Evolutionary conservation across 2,888 invertebrate species (phyloP), one percentile per base, ranked within the genome.

Genomic region (Meganola albula): DNA sequence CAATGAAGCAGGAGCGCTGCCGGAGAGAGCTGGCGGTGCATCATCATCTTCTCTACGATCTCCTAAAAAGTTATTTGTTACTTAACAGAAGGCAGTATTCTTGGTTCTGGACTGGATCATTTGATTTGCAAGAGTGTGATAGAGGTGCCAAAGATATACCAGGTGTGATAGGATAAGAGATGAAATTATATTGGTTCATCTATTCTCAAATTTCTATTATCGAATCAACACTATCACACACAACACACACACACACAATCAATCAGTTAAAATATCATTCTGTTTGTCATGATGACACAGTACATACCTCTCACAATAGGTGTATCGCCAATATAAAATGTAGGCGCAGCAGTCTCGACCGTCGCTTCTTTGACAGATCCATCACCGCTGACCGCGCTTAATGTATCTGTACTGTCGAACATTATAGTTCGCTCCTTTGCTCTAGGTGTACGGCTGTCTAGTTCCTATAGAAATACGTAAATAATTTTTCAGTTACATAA

Each of bases 321-420:
- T 22, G 85, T 86, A 27, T 87, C 86, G 27, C 87, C 87, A 32
- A 87, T 87, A 36, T 79, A 87, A 58, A 87, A 87, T 0, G 86
- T 87, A 0, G 78, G 68, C 10, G 85, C 85, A 5, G 86, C 73
- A 2, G 75, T 63, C 44, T 84, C 84, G 0, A 83, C 75, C 0
- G 65, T 44, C 0, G 78, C 84, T 41, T 84, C 79, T 22, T 66
- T 66, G 1, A 82, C 77, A 0, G 84, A 82, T 3, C 74, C 72
- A 18, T 86, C 83, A 0, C 74, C 79, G 25, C 87, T 82, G 27
- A 85, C 77, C 3, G 84, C 85, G 38, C 85, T 86, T 3, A 86
- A 57, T 0, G 85, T 86, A 37, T 86, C 85, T 3, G 85, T 86
- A 43, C 86, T 86, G 45, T 87, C 87, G 23, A 87, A 87, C 82